Percentiles rank a stretch among this genome's conserved stretches.
These are phyloP conservation scores for Pogoniulus pusillus DNA, from an alignment of 2,797 vertebrate genomes.

Conservation along the genomic window DNA sequence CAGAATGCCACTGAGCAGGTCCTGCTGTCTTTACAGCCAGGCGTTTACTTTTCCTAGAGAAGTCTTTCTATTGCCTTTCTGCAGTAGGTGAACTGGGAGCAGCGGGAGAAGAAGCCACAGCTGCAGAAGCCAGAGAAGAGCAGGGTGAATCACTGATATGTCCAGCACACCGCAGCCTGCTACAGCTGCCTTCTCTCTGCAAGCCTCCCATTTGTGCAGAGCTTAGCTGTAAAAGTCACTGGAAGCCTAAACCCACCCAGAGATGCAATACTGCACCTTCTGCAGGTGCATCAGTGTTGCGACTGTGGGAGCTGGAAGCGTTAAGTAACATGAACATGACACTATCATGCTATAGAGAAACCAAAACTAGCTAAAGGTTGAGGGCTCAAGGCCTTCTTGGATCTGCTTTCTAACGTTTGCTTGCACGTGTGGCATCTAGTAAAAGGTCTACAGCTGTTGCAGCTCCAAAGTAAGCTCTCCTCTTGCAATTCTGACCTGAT, in stretches of 20 bases:
- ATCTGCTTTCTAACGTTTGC: neutral
- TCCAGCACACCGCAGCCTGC: neutral
- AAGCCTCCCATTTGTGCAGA: neutral
- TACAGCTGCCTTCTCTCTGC: neutral
- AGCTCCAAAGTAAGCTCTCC: neutral
- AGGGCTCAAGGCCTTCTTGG: neutral
- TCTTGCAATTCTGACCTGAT: neutral
- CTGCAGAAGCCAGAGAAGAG: neutral
- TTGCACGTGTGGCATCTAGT: neutral
- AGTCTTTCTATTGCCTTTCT: neutral
- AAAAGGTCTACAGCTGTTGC: neutral
- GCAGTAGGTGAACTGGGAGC: neutral
- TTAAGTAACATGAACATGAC: neutral
- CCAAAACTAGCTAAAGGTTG: neutral
- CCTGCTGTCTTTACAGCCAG: neutral
- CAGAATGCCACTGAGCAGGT: neutral
- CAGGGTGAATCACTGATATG: rapidly evolving
- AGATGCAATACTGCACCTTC: neutral
- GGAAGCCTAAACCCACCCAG: neutral
- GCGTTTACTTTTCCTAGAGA: neutral
- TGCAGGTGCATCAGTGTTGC: neutral
- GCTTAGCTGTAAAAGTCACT: neutral
- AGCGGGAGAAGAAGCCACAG: neutral
- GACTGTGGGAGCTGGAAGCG: neutral
- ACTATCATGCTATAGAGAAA: neutral